These are phyloP conservation scores for Microhierax caerulescens DNA, from an alignment of 2,797 vertebrate species.

Conservation along the genomic window DNA sequence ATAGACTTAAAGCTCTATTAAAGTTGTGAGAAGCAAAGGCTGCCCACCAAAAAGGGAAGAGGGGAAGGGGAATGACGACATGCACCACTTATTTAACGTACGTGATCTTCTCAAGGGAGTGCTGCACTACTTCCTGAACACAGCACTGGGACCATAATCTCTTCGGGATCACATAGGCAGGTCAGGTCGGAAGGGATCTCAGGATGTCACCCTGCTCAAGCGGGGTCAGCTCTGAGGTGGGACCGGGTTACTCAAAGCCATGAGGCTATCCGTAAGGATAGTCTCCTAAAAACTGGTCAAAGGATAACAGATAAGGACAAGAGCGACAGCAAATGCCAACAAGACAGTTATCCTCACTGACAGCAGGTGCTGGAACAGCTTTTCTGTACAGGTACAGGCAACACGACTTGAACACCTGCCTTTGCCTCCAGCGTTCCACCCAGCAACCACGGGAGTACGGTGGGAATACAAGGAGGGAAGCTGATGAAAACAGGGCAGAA, in stretches of 20 bases:
- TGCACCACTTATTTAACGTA: not conserved
- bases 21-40: not conserved
- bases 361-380: not conserved
- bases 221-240: not conserved
- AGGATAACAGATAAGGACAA: not conserved
- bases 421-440: not conserved
- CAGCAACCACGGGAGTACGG: accelerated
- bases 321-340: not conserved
- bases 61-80: not conserved
- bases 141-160: not conserved
- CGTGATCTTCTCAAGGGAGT: not conserved
- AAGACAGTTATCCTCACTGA: not conserved
- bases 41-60: not conserved
- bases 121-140: not conserved
- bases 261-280: not conserved
- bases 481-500: not conserved
- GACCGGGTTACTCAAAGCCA: not conserved
- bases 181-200: not conserved
- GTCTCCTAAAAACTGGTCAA: not conserved
- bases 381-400: not conserved
- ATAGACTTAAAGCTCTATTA: not conserved
- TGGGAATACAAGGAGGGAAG: not conserved
- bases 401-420: not conserved
- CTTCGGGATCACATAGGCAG: not conserved
- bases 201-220: not conserved